Evolutionary conservation across 2,113 vertebrate species (phyloP).

Genomic region (Brienomyrus longianalis): DNA sequence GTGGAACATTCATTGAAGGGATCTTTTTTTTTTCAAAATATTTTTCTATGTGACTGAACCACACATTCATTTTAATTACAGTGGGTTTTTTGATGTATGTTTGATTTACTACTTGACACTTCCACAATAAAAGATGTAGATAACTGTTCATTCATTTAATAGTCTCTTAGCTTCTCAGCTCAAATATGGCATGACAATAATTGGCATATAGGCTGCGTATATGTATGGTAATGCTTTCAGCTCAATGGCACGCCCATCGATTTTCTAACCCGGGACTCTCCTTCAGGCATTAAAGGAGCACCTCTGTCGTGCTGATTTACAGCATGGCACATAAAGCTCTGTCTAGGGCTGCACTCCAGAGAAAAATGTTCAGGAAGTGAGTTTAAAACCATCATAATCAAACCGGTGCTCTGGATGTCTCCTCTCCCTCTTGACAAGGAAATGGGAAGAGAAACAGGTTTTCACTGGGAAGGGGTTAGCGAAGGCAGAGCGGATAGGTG

Average conservation of each 20-base stretch:
- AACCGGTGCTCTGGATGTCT: neutral
- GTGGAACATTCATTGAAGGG: neutral
- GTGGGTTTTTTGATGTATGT: neutral
- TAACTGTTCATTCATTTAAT: neutral
- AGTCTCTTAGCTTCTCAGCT: neutral
- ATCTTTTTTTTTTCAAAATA: neutral
- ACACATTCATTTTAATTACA: neutral
- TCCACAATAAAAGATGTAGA: neutral
- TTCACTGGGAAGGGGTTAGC: neutral
- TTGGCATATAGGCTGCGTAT: neutral
- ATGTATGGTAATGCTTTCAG: neutral
- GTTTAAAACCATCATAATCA: neutral
- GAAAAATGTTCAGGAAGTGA: neutral
- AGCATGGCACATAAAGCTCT: neutral
- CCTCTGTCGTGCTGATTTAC: neutral
- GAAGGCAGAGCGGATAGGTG: neutral
- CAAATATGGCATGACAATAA: neutral
- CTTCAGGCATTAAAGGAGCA: neutral
- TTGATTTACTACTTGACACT: neutral
- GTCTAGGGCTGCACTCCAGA: neutral
- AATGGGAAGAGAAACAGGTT: constrained; percentile 3
- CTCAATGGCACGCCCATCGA: neutral
- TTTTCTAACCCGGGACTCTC: neutral
- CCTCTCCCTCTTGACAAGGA: neutral
- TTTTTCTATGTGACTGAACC: neutral